Base-by-base conservation (phyloP, 2,113 vertebrate genomes). In the Chionodraco myersi region DNA sequence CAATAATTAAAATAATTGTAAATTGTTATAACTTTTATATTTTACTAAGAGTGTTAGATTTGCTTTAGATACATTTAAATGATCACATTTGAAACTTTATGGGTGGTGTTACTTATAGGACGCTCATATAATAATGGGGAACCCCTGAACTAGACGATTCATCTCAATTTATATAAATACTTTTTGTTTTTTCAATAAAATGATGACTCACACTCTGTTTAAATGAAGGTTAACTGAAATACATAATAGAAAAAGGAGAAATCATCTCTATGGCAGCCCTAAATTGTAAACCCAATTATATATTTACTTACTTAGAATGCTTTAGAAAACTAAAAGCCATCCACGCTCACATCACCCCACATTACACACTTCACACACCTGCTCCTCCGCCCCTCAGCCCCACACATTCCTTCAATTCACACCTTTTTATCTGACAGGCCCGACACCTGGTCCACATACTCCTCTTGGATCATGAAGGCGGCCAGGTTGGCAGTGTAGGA, bases 401-500 rank as follows among this genome's bases (percentile, higher is more conserved):
- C 52, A 49, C 34, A 45, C 16, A 64, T 5, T 51, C 36, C 23
- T 57, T 57, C 12, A 75, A 45, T 79, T 65, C 75, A 21, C 96
- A 99, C 98, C 98, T 99, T 99, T 95, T 99, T 99, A 95, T 99
- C 98, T 51, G 97, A 99, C 92, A 99, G 94, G 82, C 98, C 98
- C 30, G 98, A 97, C 92, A 99, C 98, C 94, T 99, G 98, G 95
- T 99, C 98, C 86, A 99, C 98, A 0, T 99, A 99, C 86, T 99
- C 98, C 88, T 99, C 98, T 92, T 99, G 98, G 95, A 99, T 99
- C 98, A 99, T 99, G 94, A 99, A 99, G 93, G 98, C 98, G 86
- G 98, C 98, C 94, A 99, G 94, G 93, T 99, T 99, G 96, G 98
- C 98, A 94, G 98, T 99, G 95, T 99, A 99, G 95, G 97, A 99